Percentiles rank a stretch among this genome's conserved stretches.
Evolutionary conservation across 2,797 vertebrate species (phyloP).

Genomic region (Macropodus opercularis): DNA sequence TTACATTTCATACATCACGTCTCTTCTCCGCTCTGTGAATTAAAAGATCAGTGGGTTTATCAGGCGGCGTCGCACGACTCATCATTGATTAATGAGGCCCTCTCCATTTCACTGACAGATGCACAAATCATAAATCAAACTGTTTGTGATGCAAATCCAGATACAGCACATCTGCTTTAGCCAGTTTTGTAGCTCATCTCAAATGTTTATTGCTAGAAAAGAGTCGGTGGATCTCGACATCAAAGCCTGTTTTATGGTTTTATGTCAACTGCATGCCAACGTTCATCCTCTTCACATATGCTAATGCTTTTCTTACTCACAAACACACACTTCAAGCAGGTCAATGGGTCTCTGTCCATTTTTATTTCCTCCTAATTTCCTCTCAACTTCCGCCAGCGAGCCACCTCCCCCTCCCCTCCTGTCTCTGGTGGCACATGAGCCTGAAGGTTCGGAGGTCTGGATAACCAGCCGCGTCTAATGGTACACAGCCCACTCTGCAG

Average conservation of each 20-base stretch:
- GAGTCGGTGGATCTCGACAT: slow-evolving; percentile 24
- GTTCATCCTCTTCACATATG: slow-evolving; percentile 8
- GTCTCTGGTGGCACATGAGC: slow-evolving; percentile 66
- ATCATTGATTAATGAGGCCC: slow-evolving; percentile 45
- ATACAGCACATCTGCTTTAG: slow-evolving; percentile 34
- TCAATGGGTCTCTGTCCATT: slow-evolving; percentile 43
- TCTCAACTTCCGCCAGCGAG: slow-evolving; percentile 35
- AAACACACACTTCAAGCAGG: slow-evolving; percentile 10
- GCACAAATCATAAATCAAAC: slow-evolving; percentile 44
- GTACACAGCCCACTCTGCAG: slow-evolving; percentile 76
- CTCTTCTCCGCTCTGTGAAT: slow-evolving; percentile 41
- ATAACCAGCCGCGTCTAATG: slow-evolving; percentile 80
- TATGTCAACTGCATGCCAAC: background rate
- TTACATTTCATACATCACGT: slow-evolving; percentile 53
- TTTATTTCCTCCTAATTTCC: slow-evolving; percentile 53
- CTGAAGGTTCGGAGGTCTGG: slow-evolving; percentile 71
- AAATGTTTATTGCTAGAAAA: slow-evolving; percentile 16
- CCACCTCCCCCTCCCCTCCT: background rate
- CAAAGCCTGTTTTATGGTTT: slow-evolving; percentile 41
- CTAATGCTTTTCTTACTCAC: slow-evolving; percentile 8
- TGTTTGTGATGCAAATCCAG: slow-evolving; percentile 35
- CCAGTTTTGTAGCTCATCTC: slow-evolving; percentile 8
- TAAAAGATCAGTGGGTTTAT: slow-evolving; percentile 57
- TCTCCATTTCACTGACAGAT: slow-evolving; percentile 39
- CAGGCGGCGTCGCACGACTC: slow-evolving; percentile 38